Base-by-base conservation (phyloP, 2,797 vertebrate genomes). In the Alfaro cultratus region DNA sequence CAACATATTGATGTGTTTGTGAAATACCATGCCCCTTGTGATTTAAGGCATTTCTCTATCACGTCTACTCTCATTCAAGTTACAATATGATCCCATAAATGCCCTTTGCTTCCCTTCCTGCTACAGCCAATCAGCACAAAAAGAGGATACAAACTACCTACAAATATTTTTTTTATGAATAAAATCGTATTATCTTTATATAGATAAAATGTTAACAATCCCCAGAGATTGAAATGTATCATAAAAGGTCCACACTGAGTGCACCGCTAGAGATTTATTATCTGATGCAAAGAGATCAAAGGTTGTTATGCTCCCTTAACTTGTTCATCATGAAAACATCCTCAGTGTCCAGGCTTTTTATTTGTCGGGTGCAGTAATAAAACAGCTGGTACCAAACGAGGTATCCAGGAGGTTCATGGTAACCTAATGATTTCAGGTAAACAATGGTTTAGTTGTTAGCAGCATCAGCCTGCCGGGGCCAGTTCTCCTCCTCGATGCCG, bases 401-500 rank as follows among this genome's bases (percentile, higher is more conserved):
- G 84, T 76, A 79, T 91, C 83, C 78, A 85, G 89, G 87, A 83
- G 82, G 84, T 84, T 89, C 76, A 83, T 81, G 78, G 75, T 82
- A 75, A 88, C 85, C 85, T 88, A 91, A 84, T 80, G 77, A 87
- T 86, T 87, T 87, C 78, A 77, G 77, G 55, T 86, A 26, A 29
- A 4, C 13, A 57, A 57, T 73, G 80, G 68, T 78, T 97, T 96
- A 99, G 95, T 97, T 97, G 93, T 99, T 98, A 76, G 98, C 97
- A 86, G 96, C 97, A 41, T 99, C 98, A 12, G 97, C 97, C 91
- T 99, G 98, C 49, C 97, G 96, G 80, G 97, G 97, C 98, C 98
- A 99, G 89, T 96, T 97, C 76, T 99, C 98, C 73, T 99, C 98
- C 86, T 99, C 98, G 18, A 98, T 96, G 43, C 97, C 97, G 0